Conservation (phyloP, 2,113 vertebrate species). For the Taxidea taxus region DNA sequence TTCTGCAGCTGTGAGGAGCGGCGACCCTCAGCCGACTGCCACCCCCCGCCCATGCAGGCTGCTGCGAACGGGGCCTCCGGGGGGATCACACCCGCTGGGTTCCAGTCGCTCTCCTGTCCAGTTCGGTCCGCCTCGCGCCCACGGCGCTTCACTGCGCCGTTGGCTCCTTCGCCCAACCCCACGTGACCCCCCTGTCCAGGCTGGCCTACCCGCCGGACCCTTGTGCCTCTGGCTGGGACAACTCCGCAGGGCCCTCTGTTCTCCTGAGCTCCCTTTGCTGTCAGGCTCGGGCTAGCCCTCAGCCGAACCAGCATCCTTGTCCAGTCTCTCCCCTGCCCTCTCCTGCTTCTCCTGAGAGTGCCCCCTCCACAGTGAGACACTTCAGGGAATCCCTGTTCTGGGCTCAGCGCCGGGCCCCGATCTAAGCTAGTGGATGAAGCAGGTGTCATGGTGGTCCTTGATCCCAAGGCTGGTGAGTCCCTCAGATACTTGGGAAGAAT, state of each 20-base stretch:
- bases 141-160: accelerated
- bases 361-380: too few relatives aligned
- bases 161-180: not conserved
- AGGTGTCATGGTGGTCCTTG: not conserved
- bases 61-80: accelerated
- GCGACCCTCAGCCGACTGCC: accelerated
- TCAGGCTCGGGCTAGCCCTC: not conserved
- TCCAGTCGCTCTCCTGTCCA: not conserved
- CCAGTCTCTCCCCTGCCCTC: too few relatives aligned
- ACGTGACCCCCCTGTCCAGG: not conserved
- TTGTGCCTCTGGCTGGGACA: not conserved
- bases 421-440: not conserved
- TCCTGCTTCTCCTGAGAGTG: accelerated
- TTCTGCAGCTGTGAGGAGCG: slow-evolving; percentile 87
- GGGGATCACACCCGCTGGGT: not conserved
- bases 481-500: accelerated
- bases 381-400: not conserved
- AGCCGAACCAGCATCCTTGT: accelerated
- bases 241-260: not conserved
- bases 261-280: accelerated
- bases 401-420: not conserved
- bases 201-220: not conserved
- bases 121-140: not conserved
- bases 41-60: too few relatives aligned
- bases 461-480: not conserved